Evolutionary conservation across 2,888 invertebrate genomes (phyloP), one percentile per base, ranked within the genome.

Genomic region (Phyllotreta cruciferae): DNA sequence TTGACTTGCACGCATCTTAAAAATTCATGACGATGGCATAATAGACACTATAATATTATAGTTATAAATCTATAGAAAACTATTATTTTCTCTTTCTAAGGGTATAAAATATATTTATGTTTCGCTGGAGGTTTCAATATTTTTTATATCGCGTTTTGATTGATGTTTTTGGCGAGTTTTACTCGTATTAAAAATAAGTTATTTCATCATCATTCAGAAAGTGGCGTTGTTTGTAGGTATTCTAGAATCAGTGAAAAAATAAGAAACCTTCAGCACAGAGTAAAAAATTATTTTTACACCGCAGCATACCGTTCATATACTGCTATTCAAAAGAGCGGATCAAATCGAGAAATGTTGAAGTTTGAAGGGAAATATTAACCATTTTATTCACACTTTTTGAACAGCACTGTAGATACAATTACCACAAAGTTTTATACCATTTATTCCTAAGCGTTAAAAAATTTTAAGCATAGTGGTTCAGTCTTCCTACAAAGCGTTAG

Each of bases 11-110:
- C 67, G 65, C 61, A 71, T 66, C 67, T 66, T 68, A 66, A 63
- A 70, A 71, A 69, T 71, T 70, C 69, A 67, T 66, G 71, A 69
- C 70, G 63, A 70, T 70, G 70, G 69, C 67, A 69, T 66, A 73
- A 74, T 76, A 76, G 72, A 77, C 75, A 75, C 75, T 77, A 78
- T 60, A 73, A 76, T 78, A 78, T 77, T 78, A 79, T 77, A 71
- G 64, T 79, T 78, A 80, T 79, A 81, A 80, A 80, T 80, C 80
- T 80, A 80, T 81, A 81, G 80, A 81, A 81, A 81, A 81, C 80
- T 81, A 81, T 80, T 72, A 75, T 78, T 74, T 77, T 75, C 71
- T 78, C 73, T 77, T 73, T 73, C 79, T 80, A 80, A 76, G 79
- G 79, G 77, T 80, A 80, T 78, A 80, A 80, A 80, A 80, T 79